Evolutionary conservation across 2,113 vertebrate genomes (phyloP).

Genomic region (Nansenia antarctica): DNA sequence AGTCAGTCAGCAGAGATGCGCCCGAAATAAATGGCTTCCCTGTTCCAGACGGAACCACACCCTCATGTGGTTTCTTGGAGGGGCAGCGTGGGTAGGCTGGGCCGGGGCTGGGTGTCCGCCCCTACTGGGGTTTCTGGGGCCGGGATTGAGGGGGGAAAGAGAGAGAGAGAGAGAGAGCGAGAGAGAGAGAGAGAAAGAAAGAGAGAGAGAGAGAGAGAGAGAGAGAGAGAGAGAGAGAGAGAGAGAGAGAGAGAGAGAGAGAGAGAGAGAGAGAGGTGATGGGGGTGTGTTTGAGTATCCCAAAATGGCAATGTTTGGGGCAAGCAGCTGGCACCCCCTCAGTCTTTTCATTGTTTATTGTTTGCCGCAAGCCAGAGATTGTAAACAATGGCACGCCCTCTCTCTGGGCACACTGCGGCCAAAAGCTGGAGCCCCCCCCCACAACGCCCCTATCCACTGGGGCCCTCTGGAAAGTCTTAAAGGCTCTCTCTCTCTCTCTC

Average conservation of each 20-base stretch:
- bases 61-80: slow-evolving; percentile 85
- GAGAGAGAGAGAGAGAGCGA: slow-evolving; percentile 65
- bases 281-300: slow-evolving; percentile 62
- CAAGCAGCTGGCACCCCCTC: slow-evolving; percentile 67
- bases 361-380: slow-evolving; percentile 71
- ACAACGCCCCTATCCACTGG: too few species aligned
- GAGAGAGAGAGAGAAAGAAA: slow-evolving; percentile 65
- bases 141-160: slow-evolving; percentile 62
- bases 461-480: slow-evolving; percentile 49
- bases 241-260: slow-evolving; percentile 28
- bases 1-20: slow-evolving; percentile 92
- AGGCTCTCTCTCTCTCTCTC: not conserved
- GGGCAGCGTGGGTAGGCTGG: slow-evolving; percentile 75
- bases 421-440: slow-evolving; percentile 39
- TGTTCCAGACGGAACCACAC: slow-evolving; percentile 92
- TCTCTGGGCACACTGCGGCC: slow-evolving; percentile 49
- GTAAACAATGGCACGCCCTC: slow-evolving; percentile 74
- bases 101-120: slow-evolving; percentile 60
- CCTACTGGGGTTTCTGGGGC: slow-evolving; percentile 69
- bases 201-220: slow-evolving; percentile 63
- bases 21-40: slow-evolving; percentile 96
- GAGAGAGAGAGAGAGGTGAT: slow-evolving; percentile 62
- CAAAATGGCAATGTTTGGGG: slow-evolving; percentile 79
- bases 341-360: slow-evolving; percentile 80
- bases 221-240: slow-evolving; percentile 63